Evolutionary conservation across 2,888 invertebrate species (phyloP).

Genomic region (Pristionchus entomophagus): DNA sequence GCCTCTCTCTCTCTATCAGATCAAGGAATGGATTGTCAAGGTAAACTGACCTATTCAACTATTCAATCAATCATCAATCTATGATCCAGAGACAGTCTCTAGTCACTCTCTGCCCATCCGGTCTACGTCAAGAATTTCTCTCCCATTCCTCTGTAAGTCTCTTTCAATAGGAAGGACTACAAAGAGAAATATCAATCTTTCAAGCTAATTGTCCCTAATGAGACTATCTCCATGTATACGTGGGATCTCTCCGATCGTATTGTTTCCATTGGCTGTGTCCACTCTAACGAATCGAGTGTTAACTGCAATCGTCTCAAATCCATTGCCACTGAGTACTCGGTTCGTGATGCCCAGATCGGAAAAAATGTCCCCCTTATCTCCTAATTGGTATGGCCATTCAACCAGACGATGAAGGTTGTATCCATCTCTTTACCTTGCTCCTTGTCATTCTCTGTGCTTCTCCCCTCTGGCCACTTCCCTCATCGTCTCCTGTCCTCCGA

Average conservation of each 20-base stretch:
- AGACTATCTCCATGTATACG: background rate
- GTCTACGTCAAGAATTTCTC: background rate
- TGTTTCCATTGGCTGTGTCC: background rate
- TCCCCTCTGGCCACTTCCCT: too few species aligned
- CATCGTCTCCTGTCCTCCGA: conserved; percentile 16
- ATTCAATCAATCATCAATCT: background rate
- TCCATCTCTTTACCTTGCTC: conserved; percentile 28
- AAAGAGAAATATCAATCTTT: background rate
- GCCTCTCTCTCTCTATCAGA: too few species aligned
- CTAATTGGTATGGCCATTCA: too few species aligned
- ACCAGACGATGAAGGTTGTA: background rate
- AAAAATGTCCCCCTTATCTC: too few species aligned
- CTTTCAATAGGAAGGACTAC: background rate
- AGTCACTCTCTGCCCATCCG: background rate
- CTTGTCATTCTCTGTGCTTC: conserved; percentile 38
- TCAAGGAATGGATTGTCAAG: background rate
- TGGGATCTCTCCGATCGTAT: background rate
- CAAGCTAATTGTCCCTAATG: background rate
- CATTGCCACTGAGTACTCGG: too few species aligned
- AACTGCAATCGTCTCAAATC: too few species aligned
- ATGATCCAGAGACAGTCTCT: too few species aligned
- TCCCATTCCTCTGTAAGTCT: background rate
- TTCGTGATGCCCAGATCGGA: too few species aligned
- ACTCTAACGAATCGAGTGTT: background rate
- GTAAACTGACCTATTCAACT: too few species aligned